These are phyloP conservation scores for Agrotis segetum DNA, from an alignment of 2,888 invertebrate species.

Conservation along the genomic window DNA sequence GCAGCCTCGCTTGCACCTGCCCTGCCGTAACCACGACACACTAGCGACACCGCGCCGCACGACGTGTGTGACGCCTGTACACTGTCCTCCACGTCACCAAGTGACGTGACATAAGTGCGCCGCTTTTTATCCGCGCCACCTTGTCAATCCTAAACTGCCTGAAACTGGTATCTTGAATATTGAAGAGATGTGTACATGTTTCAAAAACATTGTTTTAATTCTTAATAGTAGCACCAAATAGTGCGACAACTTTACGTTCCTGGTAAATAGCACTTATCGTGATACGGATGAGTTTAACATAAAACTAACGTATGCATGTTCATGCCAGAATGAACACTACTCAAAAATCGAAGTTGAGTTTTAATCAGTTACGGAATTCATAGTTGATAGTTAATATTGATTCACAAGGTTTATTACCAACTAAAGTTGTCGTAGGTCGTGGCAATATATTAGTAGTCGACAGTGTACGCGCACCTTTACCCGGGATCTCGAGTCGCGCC, in stretches of 20 bases:
- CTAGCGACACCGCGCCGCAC: constrained; percentile 76
- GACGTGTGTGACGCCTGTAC: constrained; percentile 63
- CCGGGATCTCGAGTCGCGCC: constrained; percentile 68
- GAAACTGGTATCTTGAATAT: constrained; percentile 41
- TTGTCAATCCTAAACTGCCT: constrained; percentile 53
- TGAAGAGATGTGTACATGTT: constrained; percentile 12
- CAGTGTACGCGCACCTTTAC: constrained; percentile 68
- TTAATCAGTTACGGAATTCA: constrained; percentile 36
- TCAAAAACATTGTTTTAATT: constrained; percentile 10
- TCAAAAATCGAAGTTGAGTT: constrained; percentile 6
- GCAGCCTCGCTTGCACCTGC: constrained; percentile 89
- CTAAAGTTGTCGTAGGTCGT: constrained; percentile 64
- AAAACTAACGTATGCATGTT: neutral
- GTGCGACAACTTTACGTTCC: neutral
- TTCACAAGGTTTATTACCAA: constrained; percentile 40
- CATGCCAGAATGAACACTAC: constrained; percentile 9
- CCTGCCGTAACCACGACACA: constrained; percentile 82
- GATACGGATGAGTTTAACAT: neutral
- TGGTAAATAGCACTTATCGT: neutral
- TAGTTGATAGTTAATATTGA: constrained; percentile 22
- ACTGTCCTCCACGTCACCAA: constrained; percentile 56
- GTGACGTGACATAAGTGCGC: constrained; percentile 33
- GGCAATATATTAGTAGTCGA: constrained; percentile 55
- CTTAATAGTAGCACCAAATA: neutral
- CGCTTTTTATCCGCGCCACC: constrained; percentile 20